Evolutionary conservation across 2,797 vertebrate species (phyloP), one percentile per base, ranked within the genome.

Genomic region (Myoxocephalus aenaeus): DNA sequence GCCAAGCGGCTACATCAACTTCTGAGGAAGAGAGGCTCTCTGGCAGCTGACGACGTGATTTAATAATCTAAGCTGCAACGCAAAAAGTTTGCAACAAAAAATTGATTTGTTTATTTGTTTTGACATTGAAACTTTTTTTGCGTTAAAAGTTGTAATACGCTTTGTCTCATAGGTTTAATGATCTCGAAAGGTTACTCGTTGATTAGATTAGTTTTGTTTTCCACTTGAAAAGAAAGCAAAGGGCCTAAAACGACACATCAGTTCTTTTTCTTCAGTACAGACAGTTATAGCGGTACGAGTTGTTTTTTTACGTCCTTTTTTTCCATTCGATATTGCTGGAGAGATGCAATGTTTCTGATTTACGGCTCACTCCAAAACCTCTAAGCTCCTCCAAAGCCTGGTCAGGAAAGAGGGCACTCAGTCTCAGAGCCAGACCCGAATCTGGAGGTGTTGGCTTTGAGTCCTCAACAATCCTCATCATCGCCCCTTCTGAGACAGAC

Each of bases 361-460:
- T 38, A 25, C 7, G 51, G 66, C 51, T 36, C 40, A 51, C 48
- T 51, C 34, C 34, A 34, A 34, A 34, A 34, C 7, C 4, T 48
- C 61, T 58, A 48, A 73, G 74, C 70, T 77, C 61, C n/a, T 70
- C 53, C 38, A 69, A 69, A 80, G 63, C 61, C 64, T 25, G 25
- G 29, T 61, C 44, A 57, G 57, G 75, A 44, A 79, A 84, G 34
- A 8, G 34, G 34, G 34, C 6, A 34, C 34, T 34, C 4, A 4
- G 32, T 32, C 73, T 70, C 59, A 51, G 70, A 77, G 57, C 29
- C 14, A 0, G 34, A 73, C 75, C 64, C 80, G 79, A 58, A 79
- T 73, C 62, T 83, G 66, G 61, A 81, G 80, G 72, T 81, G 83
- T 86, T 81, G 77, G 73, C 75, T 63, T 63, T 25, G 62, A 50